Evolutionary conservation across 1,140 invertebrate species (phyloP), one percentile per base, ranked within the genome.

Genomic region (Dolichoris vasculosae): DNA sequence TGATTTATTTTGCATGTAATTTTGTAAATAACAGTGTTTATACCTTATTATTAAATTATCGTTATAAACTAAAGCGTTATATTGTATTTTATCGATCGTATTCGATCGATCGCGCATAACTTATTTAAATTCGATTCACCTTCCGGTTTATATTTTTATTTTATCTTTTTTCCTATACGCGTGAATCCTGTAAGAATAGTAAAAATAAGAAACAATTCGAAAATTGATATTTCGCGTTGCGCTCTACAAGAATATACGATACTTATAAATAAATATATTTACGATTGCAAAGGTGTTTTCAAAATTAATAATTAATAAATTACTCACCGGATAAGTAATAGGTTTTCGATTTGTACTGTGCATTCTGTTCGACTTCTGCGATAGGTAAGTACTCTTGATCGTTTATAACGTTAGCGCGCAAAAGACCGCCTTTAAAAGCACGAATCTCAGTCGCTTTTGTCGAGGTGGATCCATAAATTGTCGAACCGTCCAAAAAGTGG

Each of bases 401-500:
- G 11, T 92, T 89, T 59, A 78, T 85, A 7, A 71, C 46, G 13
- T 92, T 87, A 15, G 91, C 89, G 55, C 89, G 88, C 11, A 95
- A 87, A 75, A 90, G 90, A 32, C 95, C 95, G 7, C 90, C 90
- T 64, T 90, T 83, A 55, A 94, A 94, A 8, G 89, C 86, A 15
- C 95, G 91, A 32, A 95, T 88, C 40, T 89, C 84, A 1, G 89
- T 89, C 32, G 94, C 90, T 80, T 94, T 92, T 6, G 90, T 88
- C 40, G 91, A 26, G 9, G 91, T 94, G 0, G 95, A 96, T 0
- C 96, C 96, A 87, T 97, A 97, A 69, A 96, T 93, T 43, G 94
- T 94, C 0, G 96, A 97, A 9, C 92, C 96, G 91, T 97, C 96
- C 83, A 97, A 93, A 88, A 94, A 97, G 64, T 96, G 94, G 6